Conservation (phyloP, 2,797 vertebrate species). For the Chromis chromis region DNA sequence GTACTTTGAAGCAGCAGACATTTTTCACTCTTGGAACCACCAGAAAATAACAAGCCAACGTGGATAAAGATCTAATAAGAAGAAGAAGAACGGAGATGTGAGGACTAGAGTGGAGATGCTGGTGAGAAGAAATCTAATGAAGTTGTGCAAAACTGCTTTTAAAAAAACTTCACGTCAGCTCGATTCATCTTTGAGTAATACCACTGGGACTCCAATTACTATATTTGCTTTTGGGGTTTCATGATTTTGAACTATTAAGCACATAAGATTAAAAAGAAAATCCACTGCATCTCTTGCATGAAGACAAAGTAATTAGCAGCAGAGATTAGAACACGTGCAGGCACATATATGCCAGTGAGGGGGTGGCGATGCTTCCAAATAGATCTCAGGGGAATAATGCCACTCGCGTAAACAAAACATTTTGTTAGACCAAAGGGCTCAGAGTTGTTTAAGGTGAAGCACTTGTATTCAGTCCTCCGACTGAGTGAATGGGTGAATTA, state of each 20-base stretch:
- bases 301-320: conserved; percentile 55
- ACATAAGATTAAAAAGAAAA: conserved; percentile 17
- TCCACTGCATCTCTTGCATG: conserved; percentile 14
- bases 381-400: conserved; percentile 59
- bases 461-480: conserved; percentile 14
- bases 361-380: conserved; percentile 56
- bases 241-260: conserved; percentile 27
- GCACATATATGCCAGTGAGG: conserved; percentile 44
- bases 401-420: conserved; percentile 52
- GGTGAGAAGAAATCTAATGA: conserved; percentile 33
- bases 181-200: conserved; percentile 24
- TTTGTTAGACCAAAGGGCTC: conserved; percentile 18
- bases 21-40: conserved; percentile 75
- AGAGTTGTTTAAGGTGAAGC: conserved; percentile 26
- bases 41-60: conserved; percentile 76
- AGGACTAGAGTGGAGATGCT: conserved; percentile 15
- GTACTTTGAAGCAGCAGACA: conserved; percentile 74
- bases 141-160: neutral
- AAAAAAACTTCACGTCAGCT: neutral
- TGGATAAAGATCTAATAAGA: conserved; percentile 51
- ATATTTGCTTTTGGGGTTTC: conserved; percentile 22
- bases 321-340: conserved; percentile 45
- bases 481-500: conserved; percentile 45
- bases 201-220: conserved; percentile 17
- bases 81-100: conserved; percentile 3